phyloP scores from a whole-genome alignment of 1,140 invertebrate genomes.

The Araneus ventricosus region DNA sequence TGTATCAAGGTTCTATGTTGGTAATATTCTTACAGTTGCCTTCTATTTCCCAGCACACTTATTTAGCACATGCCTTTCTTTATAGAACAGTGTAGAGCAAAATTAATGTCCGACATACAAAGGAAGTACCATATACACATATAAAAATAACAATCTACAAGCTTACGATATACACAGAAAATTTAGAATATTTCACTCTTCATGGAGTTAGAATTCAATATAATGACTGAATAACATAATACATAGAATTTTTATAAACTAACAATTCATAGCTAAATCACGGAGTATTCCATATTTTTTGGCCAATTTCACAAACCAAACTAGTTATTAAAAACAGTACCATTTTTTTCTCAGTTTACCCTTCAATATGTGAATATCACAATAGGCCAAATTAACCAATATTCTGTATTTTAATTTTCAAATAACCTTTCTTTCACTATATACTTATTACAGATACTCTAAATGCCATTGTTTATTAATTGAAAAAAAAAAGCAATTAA shows the following conservation, averaged over 20 bases:
- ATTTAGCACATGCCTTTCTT: background rate
- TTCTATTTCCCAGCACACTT: background rate
- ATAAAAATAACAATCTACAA: background rate
- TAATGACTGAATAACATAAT: conserved; percentile 18
- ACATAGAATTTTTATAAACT: conserved; percentile 22
- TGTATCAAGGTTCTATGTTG: background rate
- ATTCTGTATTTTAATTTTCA: too few species aligned
- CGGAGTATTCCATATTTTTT: background rate
- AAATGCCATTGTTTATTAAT: too few species aligned
- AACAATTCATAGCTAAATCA: background rate
- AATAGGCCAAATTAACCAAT: too few species aligned
- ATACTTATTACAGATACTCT: too few species aligned
- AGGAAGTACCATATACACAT: conserved; percentile 50
- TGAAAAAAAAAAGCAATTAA: too few species aligned
- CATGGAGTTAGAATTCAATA: background rate
- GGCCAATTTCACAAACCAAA: background rate
- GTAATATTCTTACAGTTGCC: background rate
- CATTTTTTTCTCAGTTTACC: background rate
- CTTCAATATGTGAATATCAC: conserved; percentile 6
- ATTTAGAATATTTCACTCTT: conserved; percentile 8
- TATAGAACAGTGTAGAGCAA: background rate
- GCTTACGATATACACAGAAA: background rate
- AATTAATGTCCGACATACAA: background rate
- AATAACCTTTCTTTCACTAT: too few species aligned
- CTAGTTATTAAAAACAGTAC: background rate